Evolutionary conservation across 2,113 vertebrate genomes (phyloP).

Genomic region (Columba livia): DNA sequence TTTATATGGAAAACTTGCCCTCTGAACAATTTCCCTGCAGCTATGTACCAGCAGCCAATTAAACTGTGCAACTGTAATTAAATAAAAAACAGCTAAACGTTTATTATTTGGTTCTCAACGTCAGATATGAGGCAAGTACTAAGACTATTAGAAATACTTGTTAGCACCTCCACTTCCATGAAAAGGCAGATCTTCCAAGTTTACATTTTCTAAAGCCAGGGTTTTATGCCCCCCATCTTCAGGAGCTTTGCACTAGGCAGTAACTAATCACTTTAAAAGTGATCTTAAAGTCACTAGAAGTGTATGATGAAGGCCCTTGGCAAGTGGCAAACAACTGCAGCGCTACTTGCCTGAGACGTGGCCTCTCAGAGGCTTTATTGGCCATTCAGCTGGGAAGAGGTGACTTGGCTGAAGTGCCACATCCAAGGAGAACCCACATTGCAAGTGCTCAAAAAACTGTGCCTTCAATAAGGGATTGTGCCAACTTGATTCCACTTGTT

Average conservation of each 20-base stretch:
- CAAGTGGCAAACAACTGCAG: background rate
- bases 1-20: background rate
- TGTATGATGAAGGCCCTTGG: background rate
- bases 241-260: background rate
- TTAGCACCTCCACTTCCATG: background rate
- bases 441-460: background rate
- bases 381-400: background rate
- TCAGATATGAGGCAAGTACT: background rate
- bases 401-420: background rate
- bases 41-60: background rate
- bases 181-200: background rate
- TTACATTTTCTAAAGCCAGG: background rate
- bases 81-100: background rate
- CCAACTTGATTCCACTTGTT: background rate
- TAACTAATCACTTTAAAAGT: background rate
- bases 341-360: background rate
- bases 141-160: background rate
- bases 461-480: background rate
- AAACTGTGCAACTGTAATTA: background rate
- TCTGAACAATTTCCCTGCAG: background rate
- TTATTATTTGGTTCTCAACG: background rate
- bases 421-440: background rate
- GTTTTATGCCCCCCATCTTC: background rate
- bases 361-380: background rate
- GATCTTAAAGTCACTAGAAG: background rate